Base-by-base conservation (phyloP, 2,797 vertebrate genomes). In the Sebastes oblongus region DNA sequence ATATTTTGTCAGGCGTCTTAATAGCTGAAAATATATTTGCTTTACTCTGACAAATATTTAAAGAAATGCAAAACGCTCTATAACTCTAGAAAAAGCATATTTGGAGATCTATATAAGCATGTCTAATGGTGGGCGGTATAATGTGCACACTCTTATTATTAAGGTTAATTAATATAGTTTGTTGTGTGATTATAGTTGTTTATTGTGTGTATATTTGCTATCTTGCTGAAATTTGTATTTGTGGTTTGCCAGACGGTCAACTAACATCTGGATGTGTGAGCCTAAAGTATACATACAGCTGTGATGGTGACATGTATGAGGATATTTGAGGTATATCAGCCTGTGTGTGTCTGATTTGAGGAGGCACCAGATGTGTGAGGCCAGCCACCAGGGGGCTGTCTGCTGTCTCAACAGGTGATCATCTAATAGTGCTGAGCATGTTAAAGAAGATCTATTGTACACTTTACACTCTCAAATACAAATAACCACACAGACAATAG, bases 341-440 rank as follows among this genome's bases (percentile, higher is more conserved):
- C 54, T 20, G 24, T 34, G 18, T 50, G 36, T 39, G 36, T 39
- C 25, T 50, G 58, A 0, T 18, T 72, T 65, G 12, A 25, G 34
- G 18, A 39, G 1, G 0, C 46, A 50, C 18, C 42, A 46, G 42
- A n/a, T 67, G 25, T 22, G 30, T 20, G 66, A 61, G 34, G 11
- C 25, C 66, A 11, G 30, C 86, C 86, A 80, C 64, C 81, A 88
- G 89, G 65, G 86, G 86, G 85, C 85, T 2, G 25, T 70, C 8
- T 83, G 55, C 66, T 20, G 60, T 32, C 50, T 71, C 42, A 66
- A 2, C 64, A 69, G 25, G 34, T 60, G 20, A 14, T 27, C 8
- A 24, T 11, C 5, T 3, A 66, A 62, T 2, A 54, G 9, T 50
- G n/a, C 70, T n/a, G 55, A 68, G 14, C n/a, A 30, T 24, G 61